Evolutionary conservation across 1,140 invertebrate species (phyloP), one percentile per base, ranked within the genome.

Genomic region (Popillia japonica): DNA sequence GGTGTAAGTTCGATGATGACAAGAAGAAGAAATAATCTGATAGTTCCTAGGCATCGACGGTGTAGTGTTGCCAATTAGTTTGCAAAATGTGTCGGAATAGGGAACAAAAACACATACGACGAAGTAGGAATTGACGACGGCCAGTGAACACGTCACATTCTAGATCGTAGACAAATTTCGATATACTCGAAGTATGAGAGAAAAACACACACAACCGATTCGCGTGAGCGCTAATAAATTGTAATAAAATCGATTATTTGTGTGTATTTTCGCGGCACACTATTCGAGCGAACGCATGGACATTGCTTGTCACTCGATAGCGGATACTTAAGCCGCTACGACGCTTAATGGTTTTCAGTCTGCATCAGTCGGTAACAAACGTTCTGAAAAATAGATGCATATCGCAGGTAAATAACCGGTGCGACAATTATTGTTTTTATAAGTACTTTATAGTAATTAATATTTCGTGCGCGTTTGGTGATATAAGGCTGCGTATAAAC

Each of bases 231-330:
- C 48, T 55, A 55, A 55, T 55, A 17, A 55, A 55, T 55, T 55
- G 48, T 55, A 55, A 55, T 55, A 55, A 55, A 55, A 55, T 55
- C 48, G 48, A 55, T 55, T 55, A 55, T 55, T 55, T 17, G 11
- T 55, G 48, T 55, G 48, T 55, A 17, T 55, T 55, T 55, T 55
- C 48, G 17, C 48, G 48, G 48, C 48, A 55, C 14, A 55, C 48
- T 55, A 17, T 55, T 55, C 48, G 48, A 17, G 48, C 17, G 17
- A 55, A 55, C 48, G 48, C 11, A 55, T 55, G 14, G 14, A 55
- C 48, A 17, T n/a, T 55, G 14, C 48, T 55, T 55, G 48, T 55
- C 48, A 14, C n/a, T 55, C 48, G 48, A 55, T n/a, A 55, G 48
- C 7, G 48, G 48, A 55, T 55, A 55, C 48, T 55, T 55, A 55